A percentile compares a stretch with the other conserved stretches of the same genome.
Conservation (phyloP, 2,113 vertebrate genomes). For the Rhabdornis inornatus region DNA sequence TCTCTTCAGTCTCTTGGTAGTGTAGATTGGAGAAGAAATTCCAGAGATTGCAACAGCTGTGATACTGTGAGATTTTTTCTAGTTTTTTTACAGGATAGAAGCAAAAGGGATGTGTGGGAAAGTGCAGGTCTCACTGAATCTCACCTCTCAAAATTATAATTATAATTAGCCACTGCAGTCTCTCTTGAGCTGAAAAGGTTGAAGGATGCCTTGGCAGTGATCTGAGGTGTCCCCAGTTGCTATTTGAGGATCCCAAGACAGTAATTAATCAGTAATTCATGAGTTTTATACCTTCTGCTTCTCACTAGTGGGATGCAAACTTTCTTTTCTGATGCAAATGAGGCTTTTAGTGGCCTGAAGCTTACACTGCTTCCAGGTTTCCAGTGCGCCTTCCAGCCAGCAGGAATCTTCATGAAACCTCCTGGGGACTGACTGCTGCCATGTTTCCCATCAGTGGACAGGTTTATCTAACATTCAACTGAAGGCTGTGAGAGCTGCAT, state of each 20-base stretch:
- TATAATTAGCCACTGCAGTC: not conserved
- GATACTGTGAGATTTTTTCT: not conserved
- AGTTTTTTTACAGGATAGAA: not conserved
- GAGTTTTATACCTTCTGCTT: not conserved
- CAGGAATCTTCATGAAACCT: not conserved
- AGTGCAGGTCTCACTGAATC: not conserved
- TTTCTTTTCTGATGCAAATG: not conserved
- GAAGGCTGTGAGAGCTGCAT: not conserved
- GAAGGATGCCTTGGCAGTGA: not conserved
- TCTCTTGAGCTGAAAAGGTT: not conserved
- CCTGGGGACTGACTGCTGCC: not conserved
- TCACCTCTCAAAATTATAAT: not conserved
- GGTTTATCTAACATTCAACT: not conserved
- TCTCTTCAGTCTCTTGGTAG: not conserved
- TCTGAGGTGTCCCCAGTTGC: not conserved
- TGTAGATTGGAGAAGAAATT: not conserved
- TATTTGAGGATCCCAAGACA: not conserved
- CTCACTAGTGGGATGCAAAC: not conserved
- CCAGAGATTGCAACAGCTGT: not conserved
- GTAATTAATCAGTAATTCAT: not conserved
- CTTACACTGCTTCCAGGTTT: not conserved
- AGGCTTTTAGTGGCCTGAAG: not conserved
- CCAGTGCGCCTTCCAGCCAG: not conserved
- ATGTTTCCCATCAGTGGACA: not conserved
- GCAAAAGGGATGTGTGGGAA: not conserved